These are phyloP conservation scores for Clostera curtula DNA, from an alignment of 2,888 invertebrate genomes.

Conservation along the genomic window DNA sequence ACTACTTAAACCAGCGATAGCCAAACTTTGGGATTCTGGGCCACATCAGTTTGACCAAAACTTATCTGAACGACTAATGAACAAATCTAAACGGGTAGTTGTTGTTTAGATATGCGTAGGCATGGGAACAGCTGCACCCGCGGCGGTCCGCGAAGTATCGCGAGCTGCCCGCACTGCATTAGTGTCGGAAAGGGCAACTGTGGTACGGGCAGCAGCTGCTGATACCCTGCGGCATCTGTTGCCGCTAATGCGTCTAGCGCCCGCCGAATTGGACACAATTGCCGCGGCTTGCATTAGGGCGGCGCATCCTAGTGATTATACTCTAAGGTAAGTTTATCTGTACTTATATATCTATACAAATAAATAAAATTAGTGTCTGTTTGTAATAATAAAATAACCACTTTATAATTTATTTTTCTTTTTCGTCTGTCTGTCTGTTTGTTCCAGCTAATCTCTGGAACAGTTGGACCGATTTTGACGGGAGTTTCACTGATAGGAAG, in stretches of 20 bases:
- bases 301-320: constrained; percentile 56
- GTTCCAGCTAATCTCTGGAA: too few species aligned
- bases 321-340: constrained; percentile 36
- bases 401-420: too few species aligned
- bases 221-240: constrained; percentile 92
- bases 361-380: too few species aligned
- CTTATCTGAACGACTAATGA: too few species aligned
- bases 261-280: constrained; percentile 92
- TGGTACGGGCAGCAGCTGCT: constrained; percentile 95
- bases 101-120: constrained; percentile 84
- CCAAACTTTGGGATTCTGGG: too few species aligned
- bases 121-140: constrained; percentile 92
- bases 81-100: constrained; percentile 3
- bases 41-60: too few species aligned
- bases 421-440: too few species aligned
- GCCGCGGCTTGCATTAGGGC: constrained; percentile 94
- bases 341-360: background rate
- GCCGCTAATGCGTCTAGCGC: constrained; percentile 88
- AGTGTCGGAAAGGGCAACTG: constrained; percentile 92
- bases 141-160: constrained; percentile 88
- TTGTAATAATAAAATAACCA: too few species aligned
- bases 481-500: too few species aligned
- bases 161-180: constrained; percentile 89
- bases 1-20: too few species aligned
- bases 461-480: too few species aligned